Evolutionary conservation across 2,797 vertebrate genomes (phyloP), one percentile per base, ranked within the genome.

Genomic region (Limosa lapponica): DNA sequence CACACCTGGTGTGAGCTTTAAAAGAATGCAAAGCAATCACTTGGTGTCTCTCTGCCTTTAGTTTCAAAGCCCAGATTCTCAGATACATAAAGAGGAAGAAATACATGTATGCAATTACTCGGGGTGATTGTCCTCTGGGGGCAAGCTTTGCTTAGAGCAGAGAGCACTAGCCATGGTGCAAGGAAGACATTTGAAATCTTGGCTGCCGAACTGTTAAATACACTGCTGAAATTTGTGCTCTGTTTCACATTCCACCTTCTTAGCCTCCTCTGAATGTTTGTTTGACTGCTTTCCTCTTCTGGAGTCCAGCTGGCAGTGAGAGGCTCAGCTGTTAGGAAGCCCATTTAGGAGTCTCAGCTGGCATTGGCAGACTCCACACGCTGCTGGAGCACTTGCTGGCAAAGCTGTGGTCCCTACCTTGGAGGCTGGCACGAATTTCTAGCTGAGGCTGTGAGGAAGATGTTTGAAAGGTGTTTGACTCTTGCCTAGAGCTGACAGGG

Each of bases 251-350:
- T 95, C 62, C 41, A 74, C 52, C 79, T 89, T 85, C 61, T 72
- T 86, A 74, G 61, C 27, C 41, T 82, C 36, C 69, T 90, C 37
- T 28, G 25, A 59, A 55, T 64, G 75, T 86, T 82, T 89, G 58
- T 89, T 95, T 96, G 64, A 92, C 81, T 94, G 49, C 48, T 90
- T 89, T 93, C 55, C 55, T 90, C 49, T 70, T 43, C 59, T 73
- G 84, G 39, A 93, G 23, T 74, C 90, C 95, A 96, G 78, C 88
- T 93, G 91, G 94, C 28, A 3, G 2, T 6, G 55, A 84, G 71
- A 89, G 66, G 39, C 84, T 94, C 82, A 84, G 79, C 77, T 95
- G 59, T 44, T 66, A 77, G 77, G 73, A 89, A 94, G 78, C 59
- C 34, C 51, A 28, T 66, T 72, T 87, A 70, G 80, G 83, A 87